Evolutionary conservation across 2,113 vertebrate species (phyloP).

Genomic region (Electrona antarctica): DNA sequence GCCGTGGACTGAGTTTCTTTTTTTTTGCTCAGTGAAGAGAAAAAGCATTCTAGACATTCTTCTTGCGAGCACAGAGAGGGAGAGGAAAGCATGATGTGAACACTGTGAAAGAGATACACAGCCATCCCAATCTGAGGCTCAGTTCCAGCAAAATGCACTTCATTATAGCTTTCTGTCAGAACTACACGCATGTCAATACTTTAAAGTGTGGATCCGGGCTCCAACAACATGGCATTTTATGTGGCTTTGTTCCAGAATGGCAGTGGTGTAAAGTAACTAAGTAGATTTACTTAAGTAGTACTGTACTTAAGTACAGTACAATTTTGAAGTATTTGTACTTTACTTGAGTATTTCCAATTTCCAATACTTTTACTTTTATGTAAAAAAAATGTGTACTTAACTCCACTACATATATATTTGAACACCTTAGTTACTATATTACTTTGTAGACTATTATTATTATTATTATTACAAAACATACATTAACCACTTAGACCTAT

Average conservation of each 20-base stretch:
- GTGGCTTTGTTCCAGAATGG: conserved; percentile 6
- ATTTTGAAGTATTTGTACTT: no score
- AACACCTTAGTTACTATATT: no score
- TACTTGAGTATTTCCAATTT: no score
- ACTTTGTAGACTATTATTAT: no score
- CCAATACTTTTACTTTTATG: no score
- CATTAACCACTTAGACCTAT: no score
- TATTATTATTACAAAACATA: no score
- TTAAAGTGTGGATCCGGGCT: conserved; percentile 5
- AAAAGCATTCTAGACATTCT: conserved; percentile 14
- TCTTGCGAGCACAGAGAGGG: conserved; percentile 15
- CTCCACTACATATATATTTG: no score
- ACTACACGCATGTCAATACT: conserved; percentile 20
- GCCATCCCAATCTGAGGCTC: conserved; percentile 41
- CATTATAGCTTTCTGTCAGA: conserved; percentile 26
- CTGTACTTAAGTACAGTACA: no score
- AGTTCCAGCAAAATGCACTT: conserved; percentile 47
- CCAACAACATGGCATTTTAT: background rate
- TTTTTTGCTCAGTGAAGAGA: conserved; percentile 1
- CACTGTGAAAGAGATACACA: conserved; percentile 26
- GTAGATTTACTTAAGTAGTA: no score
- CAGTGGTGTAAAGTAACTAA: no score
- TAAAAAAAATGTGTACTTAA: no score
- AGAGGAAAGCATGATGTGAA: conserved; percentile 5
- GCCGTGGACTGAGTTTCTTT: conserved; percentile 33